Base-by-base conservation (phyloP, 2,113 vertebrate species). In the Bubo scandiacus region DNA sequence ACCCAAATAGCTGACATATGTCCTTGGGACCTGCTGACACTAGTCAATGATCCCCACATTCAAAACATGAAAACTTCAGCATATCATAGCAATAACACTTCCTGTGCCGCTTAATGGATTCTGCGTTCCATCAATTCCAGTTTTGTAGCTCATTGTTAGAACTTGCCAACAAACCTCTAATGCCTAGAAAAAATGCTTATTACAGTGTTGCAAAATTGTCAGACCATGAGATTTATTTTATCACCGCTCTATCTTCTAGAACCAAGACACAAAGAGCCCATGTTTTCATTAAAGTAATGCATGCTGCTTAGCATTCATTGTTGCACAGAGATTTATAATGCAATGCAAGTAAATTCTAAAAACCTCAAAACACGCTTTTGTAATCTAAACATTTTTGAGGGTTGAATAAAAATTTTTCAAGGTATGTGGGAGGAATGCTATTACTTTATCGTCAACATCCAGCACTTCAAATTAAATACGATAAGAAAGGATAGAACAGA, bases 361-460 rank as follows among this genome's bases (percentile, higher is more conserved):
- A 89, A n/a, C 51, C 58, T 82, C 62, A 87, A 74, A 95, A 81
- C 45, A 25, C 0, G 2, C 36, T 93, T 94, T 85, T 61, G 62
- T 79, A 94, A 86, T 82, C 58, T 45, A 88, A 88, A 93, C 61
- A 70, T 71, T 95, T 95, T 58, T 86, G 77, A 94, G 57, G 25
- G 20, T 5, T 73, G 87, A 93, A 66, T 73, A 87, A 85, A 66
- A 68, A 16, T 43, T 91, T 94, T 72, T 94, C 49, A 77, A 66
- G 59, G 36, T 80, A 72, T 57, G 71, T 95, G 81, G 94, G 61
- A 93, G 61, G 68, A 97, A 94, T 79, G 43, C 36, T 92, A 65
- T 85, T 95, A 81, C 84, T 93, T 96, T 94, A 95, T 91, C 90
- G 91, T 62, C 73, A 91, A 67, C 54, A 95, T 73, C 71, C 90